Evolutionary conservation across 2,888 invertebrate species (phyloP).

Genomic region (Drosophila mercatorum): DNA sequence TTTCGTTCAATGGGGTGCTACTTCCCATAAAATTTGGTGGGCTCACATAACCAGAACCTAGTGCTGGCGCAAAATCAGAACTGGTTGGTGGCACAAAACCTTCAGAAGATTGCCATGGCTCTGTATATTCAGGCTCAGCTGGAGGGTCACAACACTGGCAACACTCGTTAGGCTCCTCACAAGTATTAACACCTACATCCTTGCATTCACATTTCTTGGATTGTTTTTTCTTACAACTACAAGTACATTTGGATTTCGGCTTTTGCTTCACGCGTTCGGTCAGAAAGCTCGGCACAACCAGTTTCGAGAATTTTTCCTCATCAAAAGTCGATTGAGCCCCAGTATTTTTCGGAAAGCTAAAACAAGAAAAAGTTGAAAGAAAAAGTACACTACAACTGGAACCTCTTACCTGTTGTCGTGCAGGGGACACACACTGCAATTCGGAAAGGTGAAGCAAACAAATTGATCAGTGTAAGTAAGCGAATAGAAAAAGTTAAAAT

Average conservation of each 20-base stretch:
- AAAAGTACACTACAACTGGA: background rate
- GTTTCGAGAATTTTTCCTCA: slow-evolving; percentile 64
- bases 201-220: slow-evolving; percentile 17
- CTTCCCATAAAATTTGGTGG: no score
- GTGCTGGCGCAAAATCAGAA: no score
- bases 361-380: no score
- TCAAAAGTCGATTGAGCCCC: background rate
- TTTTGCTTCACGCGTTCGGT: background rate
- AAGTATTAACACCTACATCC: background rate
- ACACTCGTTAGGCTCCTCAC: background rate
- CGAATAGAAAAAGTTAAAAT: background rate
- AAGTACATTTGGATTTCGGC: background rate
- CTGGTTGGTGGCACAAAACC: background rate
- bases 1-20: no score
- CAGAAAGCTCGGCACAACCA: slow-evolving; percentile 55
- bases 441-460: background rate
- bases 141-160: slow-evolving; percentile 1
- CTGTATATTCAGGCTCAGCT: background rate
- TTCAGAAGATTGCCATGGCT: background rate
- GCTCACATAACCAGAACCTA: background rate
- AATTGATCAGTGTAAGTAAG: background rate
- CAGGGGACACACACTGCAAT: no score
- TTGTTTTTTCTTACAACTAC: background rate
- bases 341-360: background rate
- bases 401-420: slow-evolving; percentile 25